Evolutionary conservation across 2,797 vertebrate genomes (phyloP).

Genomic region (Rhabdomys pumilio): DNA sequence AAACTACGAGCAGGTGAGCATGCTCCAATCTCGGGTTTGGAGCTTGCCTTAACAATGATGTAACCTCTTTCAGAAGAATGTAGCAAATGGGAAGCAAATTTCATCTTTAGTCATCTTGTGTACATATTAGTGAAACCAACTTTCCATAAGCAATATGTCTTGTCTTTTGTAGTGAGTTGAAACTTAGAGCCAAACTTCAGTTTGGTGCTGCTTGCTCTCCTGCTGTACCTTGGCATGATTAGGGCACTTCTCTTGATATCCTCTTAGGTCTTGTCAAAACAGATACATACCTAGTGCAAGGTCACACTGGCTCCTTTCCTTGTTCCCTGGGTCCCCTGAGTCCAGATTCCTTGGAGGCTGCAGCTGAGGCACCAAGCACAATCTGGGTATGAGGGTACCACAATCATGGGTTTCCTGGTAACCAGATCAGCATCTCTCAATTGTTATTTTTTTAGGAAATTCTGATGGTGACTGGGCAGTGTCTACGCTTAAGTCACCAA

Average conservation of each 20-base stretch:
- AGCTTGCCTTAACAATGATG: not conserved
- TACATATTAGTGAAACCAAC: not conserved
- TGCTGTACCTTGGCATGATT: not conserved
- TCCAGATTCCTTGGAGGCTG: not conserved
- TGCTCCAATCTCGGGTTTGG: not conserved
- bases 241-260: not conserved
- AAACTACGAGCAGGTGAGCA: not conserved
- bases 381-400: not conserved
- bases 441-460: conserved; percentile 84
- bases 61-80: not conserved
- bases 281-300: not conserved
- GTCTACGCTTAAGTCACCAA: conserved; percentile 83
- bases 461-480: conserved; percentile 82
- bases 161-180: conserved; percentile 26
- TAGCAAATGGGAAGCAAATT: not conserved
- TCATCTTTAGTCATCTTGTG: not conserved
- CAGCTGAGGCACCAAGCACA: not conserved
- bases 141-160: not conserved
- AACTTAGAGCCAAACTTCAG: conserved; percentile 6
- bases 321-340: not conserved
- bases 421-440: conserved; percentile 70
- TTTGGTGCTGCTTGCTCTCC: not conserved
- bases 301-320: not conserved
- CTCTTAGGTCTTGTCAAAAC: not conserved
- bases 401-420: accelerated